phyloP scores from a whole-genome alignment of 2,888 invertebrate genomes.

The Eumerus sabulonum region DNA sequence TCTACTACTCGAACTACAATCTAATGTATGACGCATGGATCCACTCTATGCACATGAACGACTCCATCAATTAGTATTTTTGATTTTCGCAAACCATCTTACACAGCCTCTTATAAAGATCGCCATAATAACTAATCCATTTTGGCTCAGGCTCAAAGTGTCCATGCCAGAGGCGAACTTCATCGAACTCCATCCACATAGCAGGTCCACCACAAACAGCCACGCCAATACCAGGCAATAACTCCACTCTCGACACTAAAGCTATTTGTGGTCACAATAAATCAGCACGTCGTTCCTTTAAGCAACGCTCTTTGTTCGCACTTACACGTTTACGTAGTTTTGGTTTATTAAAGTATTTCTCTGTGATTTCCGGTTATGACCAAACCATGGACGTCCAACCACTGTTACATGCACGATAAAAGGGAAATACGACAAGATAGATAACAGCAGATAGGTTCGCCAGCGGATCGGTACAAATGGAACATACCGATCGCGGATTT shows the following conservation, averaged over 20 bases:
- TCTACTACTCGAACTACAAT: no score
- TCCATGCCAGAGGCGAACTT: no score
- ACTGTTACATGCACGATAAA: constrained; percentile 34
- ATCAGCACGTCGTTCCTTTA: constrained; percentile 33
- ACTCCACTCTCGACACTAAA: constrained; percentile 12
- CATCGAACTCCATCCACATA: no score
- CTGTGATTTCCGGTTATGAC: constrained; percentile 49
- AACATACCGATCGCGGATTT: constrained; percentile 30
- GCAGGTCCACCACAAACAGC: no score
- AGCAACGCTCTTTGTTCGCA: background rate
- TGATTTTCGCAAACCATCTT: no score
- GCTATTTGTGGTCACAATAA: constrained; percentile 26
- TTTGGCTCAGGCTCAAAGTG: no score
- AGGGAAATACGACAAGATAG: constrained; percentile 17
- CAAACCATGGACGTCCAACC: constrained; percentile 32
- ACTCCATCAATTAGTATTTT: no score
- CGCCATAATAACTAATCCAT: background rate
- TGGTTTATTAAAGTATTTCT: constrained; percentile 8
- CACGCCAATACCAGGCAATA: constrained; percentile 1
- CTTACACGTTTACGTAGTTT: no score
- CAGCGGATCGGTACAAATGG: constrained; percentile 21
- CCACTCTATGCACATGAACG: no score
- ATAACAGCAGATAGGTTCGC: constrained; percentile 46
- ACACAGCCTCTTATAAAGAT: background rate
- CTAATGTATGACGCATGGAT: no score